Percentiles rank a stretch among this genome's conserved stretches.
These are phyloP conservation scores for Brachionus paranguensis DNA, from an alignment of 1,140 invertebrate genomes.

Conservation along the genomic window DNA sequence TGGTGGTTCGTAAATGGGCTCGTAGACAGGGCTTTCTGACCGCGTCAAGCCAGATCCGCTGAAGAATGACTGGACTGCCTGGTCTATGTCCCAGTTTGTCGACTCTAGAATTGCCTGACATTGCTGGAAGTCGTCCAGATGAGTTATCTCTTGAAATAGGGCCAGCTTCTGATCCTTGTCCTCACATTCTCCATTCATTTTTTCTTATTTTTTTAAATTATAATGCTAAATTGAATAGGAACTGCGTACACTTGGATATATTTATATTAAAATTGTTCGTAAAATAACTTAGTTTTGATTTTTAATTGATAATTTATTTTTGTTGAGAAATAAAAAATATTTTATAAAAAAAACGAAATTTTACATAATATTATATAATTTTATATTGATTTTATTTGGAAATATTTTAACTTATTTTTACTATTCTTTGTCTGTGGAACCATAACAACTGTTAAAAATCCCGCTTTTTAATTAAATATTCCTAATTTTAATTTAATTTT, in stretches of 20 bases:
- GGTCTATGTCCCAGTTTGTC: constrained; percentile 22
- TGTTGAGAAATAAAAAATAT: neutral
- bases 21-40: neutral
- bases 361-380: neutral
- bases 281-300: constrained; percentile 2
- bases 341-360: neutral
- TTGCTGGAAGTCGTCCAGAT: constrained; percentile 26
- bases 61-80: constrained; percentile 24
- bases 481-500: too few species aligned
- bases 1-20: neutral
- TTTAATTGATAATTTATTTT: neutral
- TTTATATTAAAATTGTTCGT: neutral
- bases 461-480: neutral
- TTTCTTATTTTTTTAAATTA: neutral
- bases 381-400: neutral
- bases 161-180: constrained; percentile 2
- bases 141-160: constrained; percentile 34
- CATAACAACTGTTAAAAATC: neutral
- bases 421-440: neutral
- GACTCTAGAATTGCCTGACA: constrained; percentile 33
- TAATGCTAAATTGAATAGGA: neutral
- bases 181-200: neutral
- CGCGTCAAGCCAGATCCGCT: neutral
- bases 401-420: neutral
- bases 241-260: neutral